A percentile compares a stretch with the other conserved stretches of the same genome.
Evolutionary conservation across 2,113 vertebrate species (phyloP).

Genomic region (Agelaius tricolor): DNA sequence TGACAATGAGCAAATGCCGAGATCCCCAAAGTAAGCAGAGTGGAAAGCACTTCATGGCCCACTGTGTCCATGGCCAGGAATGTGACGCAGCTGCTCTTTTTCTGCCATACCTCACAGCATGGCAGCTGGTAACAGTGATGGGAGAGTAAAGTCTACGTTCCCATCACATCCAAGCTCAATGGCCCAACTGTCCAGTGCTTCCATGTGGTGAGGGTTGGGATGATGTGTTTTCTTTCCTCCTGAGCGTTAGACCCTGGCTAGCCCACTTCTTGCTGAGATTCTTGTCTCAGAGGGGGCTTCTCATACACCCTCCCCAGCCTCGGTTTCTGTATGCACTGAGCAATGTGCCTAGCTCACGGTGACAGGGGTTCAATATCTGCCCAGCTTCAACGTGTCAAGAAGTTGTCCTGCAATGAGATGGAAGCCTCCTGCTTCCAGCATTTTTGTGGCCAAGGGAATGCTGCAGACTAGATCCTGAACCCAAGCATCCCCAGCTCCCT

Average conservation of each 20-base stretch:
- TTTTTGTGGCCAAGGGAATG: neutral
- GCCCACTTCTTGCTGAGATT: rapidly evolving
- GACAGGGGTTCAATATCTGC: too few species aligned
- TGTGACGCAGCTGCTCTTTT: rapidly evolving
- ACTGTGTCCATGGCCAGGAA: neutral
- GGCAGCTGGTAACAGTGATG: neutral
- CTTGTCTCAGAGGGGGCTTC: neutral
- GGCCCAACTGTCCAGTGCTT: neutral
- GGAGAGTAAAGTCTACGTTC: neutral
- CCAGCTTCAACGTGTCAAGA: neutral
- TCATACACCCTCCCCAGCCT: rapidly evolving
- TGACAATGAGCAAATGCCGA: rapidly evolving
- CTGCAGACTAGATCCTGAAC: too few species aligned
- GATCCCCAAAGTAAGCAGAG: neutral
- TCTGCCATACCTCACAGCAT: neutral
- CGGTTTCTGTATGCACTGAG: neutral
- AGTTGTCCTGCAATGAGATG: neutral
- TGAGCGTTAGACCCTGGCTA: rapidly evolving
- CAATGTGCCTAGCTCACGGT: neutral
- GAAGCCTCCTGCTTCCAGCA: neutral
- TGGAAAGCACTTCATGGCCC: neutral
- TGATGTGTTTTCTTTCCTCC: rapidly evolving
- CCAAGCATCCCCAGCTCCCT: too few species aligned
- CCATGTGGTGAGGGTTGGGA: rapidly evolving
- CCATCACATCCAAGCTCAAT: rapidly evolving